phyloP scores from a whole-genome alignment of 64 coral and sea anemone species.

The Stylophora pistillata region DNA sequence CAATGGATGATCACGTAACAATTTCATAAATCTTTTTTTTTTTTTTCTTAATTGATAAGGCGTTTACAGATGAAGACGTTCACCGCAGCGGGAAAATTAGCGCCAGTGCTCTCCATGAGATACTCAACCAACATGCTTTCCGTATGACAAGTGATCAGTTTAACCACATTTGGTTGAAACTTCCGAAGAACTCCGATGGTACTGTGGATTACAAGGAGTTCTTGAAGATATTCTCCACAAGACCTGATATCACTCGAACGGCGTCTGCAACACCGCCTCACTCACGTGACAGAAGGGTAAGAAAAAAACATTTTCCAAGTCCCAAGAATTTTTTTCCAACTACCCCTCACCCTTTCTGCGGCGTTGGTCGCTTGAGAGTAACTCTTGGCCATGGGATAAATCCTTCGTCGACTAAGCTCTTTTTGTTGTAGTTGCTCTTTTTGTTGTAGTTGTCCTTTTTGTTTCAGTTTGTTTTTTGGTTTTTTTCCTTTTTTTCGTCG shows the following conservation, averaged over 20 bases:
- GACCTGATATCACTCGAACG: conserved; percentile 52
- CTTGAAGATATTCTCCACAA: conserved; percentile 65
- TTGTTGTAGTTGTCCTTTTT: too few species aligned
- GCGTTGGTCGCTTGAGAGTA: too few species aligned
- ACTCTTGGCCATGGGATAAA: too few species aligned
- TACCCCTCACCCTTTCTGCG: too few species aligned
- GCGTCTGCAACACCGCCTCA: conserved; percentile 69
- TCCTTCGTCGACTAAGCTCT: too few species aligned
- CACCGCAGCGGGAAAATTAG: conserved; percentile 58
- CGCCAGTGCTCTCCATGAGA: conserved; percentile 39
- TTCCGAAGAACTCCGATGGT: conserved; percentile 55
- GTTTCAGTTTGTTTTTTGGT: too few species aligned
- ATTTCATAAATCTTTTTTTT: too few species aligned
- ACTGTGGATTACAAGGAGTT: conserved; percentile 84
- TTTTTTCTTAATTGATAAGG: conserved; percentile 18
- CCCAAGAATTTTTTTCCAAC: too few species aligned
- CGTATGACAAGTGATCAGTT: conserved; percentile 92
- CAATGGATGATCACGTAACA: too few species aligned
- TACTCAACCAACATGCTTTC: conserved; percentile 84
- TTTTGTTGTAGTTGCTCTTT: too few species aligned
- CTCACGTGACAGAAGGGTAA: conserved; percentile 64
- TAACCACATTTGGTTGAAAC: conserved; percentile 70
- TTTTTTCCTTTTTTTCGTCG: too few species aligned
- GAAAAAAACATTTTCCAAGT: not conserved
- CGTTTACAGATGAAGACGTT: conserved; percentile 75